These are phyloP conservation scores for Salarias fasciatus DNA, from an alignment of 2,797 vertebrate genomes.

Conservation along the genomic window DNA sequence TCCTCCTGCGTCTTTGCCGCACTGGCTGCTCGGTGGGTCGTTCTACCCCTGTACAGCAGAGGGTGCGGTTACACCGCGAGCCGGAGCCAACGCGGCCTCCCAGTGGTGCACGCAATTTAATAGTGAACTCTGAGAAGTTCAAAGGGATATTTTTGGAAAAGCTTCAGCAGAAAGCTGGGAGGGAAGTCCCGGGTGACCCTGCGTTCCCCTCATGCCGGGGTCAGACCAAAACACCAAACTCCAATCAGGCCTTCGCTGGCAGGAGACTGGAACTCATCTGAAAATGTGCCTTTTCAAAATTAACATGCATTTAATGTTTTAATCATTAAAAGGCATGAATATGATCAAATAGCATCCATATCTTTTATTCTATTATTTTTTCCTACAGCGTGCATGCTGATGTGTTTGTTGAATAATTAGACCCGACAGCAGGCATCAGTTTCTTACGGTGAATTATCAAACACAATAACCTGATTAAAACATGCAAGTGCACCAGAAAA, in stretches of 20 bases:
- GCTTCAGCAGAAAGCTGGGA: slow-evolving; percentile 11
- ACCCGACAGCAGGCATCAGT: no score
- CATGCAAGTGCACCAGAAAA: slow-evolving; percentile 25
- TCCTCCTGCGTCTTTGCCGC: slow-evolving; percentile 2
- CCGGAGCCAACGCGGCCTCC: slow-evolving; percentile 17
- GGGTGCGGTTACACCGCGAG: slow-evolving; percentile 45
- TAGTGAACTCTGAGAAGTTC: slow-evolving; percentile 9
- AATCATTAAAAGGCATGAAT: no score
- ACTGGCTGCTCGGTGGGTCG: neutral
- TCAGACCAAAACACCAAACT: slow-evolving; percentile 10
- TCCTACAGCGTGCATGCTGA: no score
- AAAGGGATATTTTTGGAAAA: slow-evolving; percentile 33
- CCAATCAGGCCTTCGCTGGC: neutral
- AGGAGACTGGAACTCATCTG: neutral
- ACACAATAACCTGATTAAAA: slow-evolving; percentile 1
- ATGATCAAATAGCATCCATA: no score
- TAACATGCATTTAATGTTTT: no score
- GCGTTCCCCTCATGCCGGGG: slow-evolving; percentile 25
- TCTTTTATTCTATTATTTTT: no score
- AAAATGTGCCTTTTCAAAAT: neutral
- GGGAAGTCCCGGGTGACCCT: slow-evolving; percentile 29
- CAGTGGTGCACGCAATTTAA: slow-evolving; percentile 1
- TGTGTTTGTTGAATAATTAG: neutral
- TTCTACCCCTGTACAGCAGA: slow-evolving; percentile 60
- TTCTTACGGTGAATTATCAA: no score